A percentile compares a stretch with the other conserved stretches of the same genome.
phyloP scores from a whole-genome alignment of 1,140 invertebrate species.

The Aphis craccivora region DNA sequence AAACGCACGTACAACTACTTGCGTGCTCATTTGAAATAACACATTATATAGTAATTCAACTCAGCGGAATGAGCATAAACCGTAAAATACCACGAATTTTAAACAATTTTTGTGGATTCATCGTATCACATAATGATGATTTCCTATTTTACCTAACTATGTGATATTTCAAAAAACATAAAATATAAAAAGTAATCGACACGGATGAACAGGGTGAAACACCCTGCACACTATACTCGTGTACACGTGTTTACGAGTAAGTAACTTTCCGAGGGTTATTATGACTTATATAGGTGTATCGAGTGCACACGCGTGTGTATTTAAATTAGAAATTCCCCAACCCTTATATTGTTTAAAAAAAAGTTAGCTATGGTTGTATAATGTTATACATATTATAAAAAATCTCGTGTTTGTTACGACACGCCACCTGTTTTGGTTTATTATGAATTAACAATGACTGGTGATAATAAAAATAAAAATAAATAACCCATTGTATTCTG shows the following conservation, averaged over 20 bases:
- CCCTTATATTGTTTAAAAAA: background rate
- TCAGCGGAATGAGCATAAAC: too few relatives aligned
- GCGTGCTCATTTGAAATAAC: too few relatives aligned
- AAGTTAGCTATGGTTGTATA: background rate
- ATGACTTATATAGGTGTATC: background rate
- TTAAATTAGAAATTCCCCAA: background rate
- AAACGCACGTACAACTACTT: too few relatives aligned
- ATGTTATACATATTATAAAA: background rate
- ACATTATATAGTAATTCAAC: too few relatives aligned
- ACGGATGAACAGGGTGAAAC: background rate
- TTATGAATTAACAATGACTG: conserved; percentile 21
- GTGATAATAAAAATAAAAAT: background rate
- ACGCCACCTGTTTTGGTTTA: conserved; percentile 37
- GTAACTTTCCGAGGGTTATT: background rate
- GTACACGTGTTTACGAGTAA: background rate
- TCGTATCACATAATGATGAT: background rate
- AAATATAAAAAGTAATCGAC: background rate
- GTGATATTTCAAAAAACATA: background rate
- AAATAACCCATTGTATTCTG: background rate
- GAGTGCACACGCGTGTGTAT: background rate
- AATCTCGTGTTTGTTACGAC: conserved; percentile 30
- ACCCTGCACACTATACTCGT: background rate
- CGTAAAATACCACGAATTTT: too few relatives aligned
- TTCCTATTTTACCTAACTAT: background rate
- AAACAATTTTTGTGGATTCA: too few relatives aligned